Conservation (phyloP, 2,797 vertebrate genomes). For the Buphagus erythrorhynchus region DNA sequence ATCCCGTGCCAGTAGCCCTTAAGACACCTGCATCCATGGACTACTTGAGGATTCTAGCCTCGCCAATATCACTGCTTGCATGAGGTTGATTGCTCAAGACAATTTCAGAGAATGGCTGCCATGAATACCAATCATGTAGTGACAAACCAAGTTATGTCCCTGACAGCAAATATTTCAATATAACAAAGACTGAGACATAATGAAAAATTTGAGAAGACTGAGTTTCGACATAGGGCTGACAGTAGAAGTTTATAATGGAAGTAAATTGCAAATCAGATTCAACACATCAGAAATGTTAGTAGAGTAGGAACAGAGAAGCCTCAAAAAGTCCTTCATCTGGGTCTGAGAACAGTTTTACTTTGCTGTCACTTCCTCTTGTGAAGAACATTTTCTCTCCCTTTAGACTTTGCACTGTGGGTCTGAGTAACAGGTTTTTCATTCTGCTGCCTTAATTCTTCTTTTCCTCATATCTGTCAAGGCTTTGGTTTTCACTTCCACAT, state of each 20-base stretch:
- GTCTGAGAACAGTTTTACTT: background rate
- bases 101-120: background rate
- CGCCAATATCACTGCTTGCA: background rate
- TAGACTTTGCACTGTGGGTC: background rate
- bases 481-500: background rate
- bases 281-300: background rate
- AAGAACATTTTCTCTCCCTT: background rate
- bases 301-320: background rate
- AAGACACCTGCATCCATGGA: background rate
- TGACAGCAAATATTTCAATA: conserved; percentile 29
- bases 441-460: background rate
- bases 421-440: background rate
- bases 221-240: background rate
- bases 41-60: background rate
- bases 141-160: background rate
- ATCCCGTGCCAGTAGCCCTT: background rate
- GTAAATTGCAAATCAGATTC: conserved; percentile 16
- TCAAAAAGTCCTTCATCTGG: background rate
- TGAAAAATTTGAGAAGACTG: conserved; percentile 22
- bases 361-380: background rate
- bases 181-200: conserved; percentile 4
- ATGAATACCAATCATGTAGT: conserved; percentile 1
- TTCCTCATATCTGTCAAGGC: background rate
- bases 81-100: background rate
- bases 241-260: conserved; percentile 20